Base-by-base conservation (phyloP, 2,888 invertebrate genomes). In the Phyllotreta cruciferae region DNA sequence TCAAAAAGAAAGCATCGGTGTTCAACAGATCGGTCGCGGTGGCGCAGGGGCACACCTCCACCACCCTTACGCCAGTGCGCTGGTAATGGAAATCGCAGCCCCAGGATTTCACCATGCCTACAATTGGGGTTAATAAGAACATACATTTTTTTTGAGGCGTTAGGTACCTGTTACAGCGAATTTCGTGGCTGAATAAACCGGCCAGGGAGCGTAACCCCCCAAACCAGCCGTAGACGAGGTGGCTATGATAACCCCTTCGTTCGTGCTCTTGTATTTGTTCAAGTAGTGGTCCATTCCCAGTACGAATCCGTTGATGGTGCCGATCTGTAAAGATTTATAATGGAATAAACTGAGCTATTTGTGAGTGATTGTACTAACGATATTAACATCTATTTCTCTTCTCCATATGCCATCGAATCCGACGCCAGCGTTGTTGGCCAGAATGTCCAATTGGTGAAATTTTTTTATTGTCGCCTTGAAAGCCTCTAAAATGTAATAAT, bases 381-480 rank as follows among this genome's bases (percentile, higher is more conserved):
- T 56, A 65, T 73, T 73, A 6, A 73, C 63, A n/a, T 62, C 65
- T 7, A 72, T 60, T 63, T 66, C 61, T 47, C 62, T 66, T 53
- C 71, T 67, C 68, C 70, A 73, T 8, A 60, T 49, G 1, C 55
- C 47, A 42, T 72, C 73, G 45, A 70, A 64, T 24, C 67, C 41
- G 36, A 73, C 71, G 14, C 73, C 72, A 8, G 72, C 73, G 49
- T 73, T 73, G 50, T 73, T 73, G 3, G 72, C 64, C 0, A 91
- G 88, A 68, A 91, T 88, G 76, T 90, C 90, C 69, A 90, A 80
- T 44, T 87, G 83, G 56, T 88, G 89, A 73, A 87, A 89, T 57
- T 85, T 85, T 42, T 87, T 84, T 70, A 88, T 82, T 6, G 89
- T 88, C 77, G 85, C 85, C 76, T 87, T 86, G 75, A 89, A 90